A percentile compares a stretch with the other conserved stretches of the same genome.
These are phyloP conservation scores for Leptatherina wallacei DNA, from an alignment of 2,797 vertebrate genomes.

Conservation along the genomic window DNA sequence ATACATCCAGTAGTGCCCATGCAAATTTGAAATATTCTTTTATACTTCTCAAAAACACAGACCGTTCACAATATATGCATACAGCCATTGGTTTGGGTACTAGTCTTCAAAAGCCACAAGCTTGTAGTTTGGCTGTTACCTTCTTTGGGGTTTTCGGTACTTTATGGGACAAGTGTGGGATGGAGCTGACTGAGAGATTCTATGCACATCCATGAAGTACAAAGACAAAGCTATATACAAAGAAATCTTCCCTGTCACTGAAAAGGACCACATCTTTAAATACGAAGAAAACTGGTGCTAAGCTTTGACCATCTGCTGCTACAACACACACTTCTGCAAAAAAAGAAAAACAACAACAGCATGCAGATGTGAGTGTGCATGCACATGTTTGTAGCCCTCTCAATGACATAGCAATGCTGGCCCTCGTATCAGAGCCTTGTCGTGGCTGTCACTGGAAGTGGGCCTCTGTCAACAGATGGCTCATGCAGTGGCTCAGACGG, in stretches of 20 bases:
- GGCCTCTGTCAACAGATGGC: conserved; percentile 63
- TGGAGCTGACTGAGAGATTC: background rate
- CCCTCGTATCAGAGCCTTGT: conserved; percentile 22
- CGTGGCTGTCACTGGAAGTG: conserved; percentile 14
- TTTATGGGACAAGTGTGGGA: background rate
- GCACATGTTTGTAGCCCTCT: conserved; percentile 16
- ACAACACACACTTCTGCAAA: conserved; percentile 9
- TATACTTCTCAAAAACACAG: background rate
- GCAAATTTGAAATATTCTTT: background rate
- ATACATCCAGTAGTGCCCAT: background rate
- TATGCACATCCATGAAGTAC: background rate
- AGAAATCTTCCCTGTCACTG: background rate
- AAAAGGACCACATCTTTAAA: background rate
- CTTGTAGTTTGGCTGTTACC: too few relatives aligned
- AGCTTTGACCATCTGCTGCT: background rate
- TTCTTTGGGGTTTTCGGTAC: background rate
- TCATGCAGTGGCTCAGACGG: conserved; percentile 45
- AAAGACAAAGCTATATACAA: too few relatives aligned
- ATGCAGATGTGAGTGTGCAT: conserved; percentile 27
- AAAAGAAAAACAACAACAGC: background rate
- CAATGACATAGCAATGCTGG: conserved; percentile 44
- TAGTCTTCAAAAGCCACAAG: background rate
- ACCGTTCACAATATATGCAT: background rate
- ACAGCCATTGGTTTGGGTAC: background rate
- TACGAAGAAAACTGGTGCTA: background rate